Conservation (phyloP, 2,113 vertebrate genomes). For the Galeopterus variegatus region DNA sequence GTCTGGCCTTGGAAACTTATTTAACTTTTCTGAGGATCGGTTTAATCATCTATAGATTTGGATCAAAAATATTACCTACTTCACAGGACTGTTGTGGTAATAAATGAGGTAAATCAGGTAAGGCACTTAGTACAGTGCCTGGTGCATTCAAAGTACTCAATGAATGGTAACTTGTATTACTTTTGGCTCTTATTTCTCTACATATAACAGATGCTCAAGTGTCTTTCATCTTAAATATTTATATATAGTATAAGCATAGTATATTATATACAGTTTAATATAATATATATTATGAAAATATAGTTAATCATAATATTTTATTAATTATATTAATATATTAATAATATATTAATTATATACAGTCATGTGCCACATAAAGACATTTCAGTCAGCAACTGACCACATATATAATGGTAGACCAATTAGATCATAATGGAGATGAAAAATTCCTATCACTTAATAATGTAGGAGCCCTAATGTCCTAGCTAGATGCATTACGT, state of each 20-base stretch:
- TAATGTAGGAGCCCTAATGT: background rate
- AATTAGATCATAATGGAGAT: no score
- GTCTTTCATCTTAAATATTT: background rate
- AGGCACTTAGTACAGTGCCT: background rate
- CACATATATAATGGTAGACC: background rate
- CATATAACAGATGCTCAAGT: background rate
- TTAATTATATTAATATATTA: no score
- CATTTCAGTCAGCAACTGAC: background rate
- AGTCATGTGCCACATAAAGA: background rate
- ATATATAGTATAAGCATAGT: background rate
- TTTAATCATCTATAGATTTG: background rate
- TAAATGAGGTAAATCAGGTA: background rate
- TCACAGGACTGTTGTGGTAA: background rate
- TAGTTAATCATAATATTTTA: background rate
- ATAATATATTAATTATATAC: no score
- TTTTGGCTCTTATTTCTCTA: background rate
- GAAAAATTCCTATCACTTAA: background rate
- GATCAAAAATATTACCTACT: background rate
- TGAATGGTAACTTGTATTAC: background rate
- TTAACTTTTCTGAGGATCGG: background rate
- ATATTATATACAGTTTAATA: background rate
- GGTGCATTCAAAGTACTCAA: background rate
- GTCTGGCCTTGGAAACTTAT: background rate
- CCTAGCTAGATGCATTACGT: background rate
- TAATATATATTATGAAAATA: background rate